These are phyloP conservation scores for Mus spicilegus DNA, from an alignment of 2,113 vertebrate species.

Conservation along the genomic window DNA sequence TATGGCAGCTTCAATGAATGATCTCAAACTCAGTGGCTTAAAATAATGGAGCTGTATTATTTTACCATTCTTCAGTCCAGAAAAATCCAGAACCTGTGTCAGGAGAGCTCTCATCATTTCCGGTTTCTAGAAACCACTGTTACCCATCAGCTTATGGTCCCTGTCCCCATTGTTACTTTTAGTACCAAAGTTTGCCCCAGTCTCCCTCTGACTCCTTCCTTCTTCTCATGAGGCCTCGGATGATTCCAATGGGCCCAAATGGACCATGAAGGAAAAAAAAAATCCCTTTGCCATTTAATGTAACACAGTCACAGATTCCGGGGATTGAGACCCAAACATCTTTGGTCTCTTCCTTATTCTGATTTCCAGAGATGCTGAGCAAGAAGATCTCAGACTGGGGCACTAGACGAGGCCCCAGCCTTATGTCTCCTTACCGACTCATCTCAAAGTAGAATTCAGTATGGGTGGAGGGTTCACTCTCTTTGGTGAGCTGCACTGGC, in stretches of 20 bases:
- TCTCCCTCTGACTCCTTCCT: background rate
- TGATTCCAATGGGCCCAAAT: background rate
- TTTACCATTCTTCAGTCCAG: background rate
- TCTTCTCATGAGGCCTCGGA: background rate
- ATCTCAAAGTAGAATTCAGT: conserved; percentile 79
- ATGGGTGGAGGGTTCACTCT: conserved; percentile 25
- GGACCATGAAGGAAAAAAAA: background rate
- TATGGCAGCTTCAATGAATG: background rate
- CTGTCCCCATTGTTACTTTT: background rate
- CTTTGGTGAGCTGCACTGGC: conserved; percentile 58
- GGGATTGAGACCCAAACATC: background rate
- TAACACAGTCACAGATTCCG: background rate
- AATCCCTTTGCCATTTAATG: background rate
- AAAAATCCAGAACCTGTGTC: background rate
- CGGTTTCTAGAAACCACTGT: background rate
- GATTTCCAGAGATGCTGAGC: background rate
- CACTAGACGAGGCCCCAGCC: background rate
- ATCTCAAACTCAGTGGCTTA: background rate
- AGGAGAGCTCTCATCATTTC: background rate
- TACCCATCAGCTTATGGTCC: background rate
- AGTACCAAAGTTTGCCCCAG: background rate
- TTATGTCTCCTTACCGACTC: conserved; percentile 51
- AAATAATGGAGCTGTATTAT: conserved; percentile 25
- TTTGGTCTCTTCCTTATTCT: background rate
- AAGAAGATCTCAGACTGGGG: background rate